These are phyloP conservation scores for Tenthredo amoena DNA, from an alignment of 2,888 invertebrate genomes.

Conservation along the genomic window DNA sequence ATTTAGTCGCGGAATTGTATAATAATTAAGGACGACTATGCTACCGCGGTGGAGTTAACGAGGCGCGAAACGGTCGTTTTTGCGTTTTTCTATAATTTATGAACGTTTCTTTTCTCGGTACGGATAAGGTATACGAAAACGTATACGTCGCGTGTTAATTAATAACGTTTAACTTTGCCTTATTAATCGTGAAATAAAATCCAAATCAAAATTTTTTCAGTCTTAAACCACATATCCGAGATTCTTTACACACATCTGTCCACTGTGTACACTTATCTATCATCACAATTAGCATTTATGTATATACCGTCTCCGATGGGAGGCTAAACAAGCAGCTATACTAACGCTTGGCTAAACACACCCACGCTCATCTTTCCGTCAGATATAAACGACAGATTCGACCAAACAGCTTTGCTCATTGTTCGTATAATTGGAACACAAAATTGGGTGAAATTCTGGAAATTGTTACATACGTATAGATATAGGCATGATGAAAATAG, in stretches of 20 bases:
- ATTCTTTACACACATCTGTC: neutral
- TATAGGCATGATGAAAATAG: neutral
- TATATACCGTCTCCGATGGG: neutral
- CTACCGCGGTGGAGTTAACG: neutral
- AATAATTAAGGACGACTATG: neutral
- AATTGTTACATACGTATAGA: neutral
- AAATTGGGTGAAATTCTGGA: neutral
- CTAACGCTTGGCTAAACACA: neutral
- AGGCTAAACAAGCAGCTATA: slow-evolving; percentile 7
- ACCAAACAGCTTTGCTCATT: too few species aligned
- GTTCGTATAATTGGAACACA: too few species aligned
- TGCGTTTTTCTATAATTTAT: neutral
- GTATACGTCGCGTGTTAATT: neutral
- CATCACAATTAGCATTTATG: slow-evolving; percentile 12
- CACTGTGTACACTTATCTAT: neutral
- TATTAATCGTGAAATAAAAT: too few species aligned
- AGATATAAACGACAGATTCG: neutral
- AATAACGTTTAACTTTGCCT: neutral
- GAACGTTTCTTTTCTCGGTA: neutral
- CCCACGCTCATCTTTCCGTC: neutral
- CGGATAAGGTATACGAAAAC: neutral
- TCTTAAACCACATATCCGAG: neutral
- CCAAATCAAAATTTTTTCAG: too few species aligned
- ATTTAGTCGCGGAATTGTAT: neutral
- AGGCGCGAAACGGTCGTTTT: slow-evolving; percentile 2